Evolutionary conservation across 2,113 vertebrate genomes (phyloP).

Genomic region (Pedetes capensis): DNA sequence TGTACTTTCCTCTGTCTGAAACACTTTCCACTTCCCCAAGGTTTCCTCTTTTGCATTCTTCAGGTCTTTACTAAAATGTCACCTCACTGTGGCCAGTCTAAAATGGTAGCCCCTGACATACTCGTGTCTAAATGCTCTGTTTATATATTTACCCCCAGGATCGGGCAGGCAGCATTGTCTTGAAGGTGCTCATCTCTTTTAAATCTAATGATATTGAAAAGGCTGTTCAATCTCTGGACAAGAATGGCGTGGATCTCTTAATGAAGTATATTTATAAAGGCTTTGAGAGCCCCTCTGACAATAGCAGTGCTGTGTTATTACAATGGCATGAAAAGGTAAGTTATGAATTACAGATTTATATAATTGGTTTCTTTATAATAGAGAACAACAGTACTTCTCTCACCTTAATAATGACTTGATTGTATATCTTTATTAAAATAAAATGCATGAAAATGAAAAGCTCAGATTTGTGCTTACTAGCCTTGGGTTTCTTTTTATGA

Average conservation of each 20-base stretch:
- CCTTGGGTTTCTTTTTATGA: neutral
- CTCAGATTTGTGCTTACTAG: neutral
- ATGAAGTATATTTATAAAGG: conserved; percentile 99
- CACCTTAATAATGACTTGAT: neutral
- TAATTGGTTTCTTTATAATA: neutral
- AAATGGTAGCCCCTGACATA: neutral
- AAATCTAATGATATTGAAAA: conserved; percentile 98
- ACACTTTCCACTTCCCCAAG: neutral
- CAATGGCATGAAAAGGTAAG: conserved; percentile 99
- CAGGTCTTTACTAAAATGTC: neutral
- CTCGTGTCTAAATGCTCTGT: neutral
- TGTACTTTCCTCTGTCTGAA: neutral
- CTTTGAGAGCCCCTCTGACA: conserved; percentile 97
- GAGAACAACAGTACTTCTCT: neutral
- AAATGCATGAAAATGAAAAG: neutral
- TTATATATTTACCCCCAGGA: conserved; percentile 85
- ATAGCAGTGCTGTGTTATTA: conserved; percentile 95
- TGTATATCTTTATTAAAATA: neutral
- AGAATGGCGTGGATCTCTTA: conserved; percentile 94
- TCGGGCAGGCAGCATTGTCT: conserved; percentile 93
- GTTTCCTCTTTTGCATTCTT: neutral
- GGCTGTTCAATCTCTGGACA: conserved; percentile 95
- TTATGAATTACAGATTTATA: fast-evolving
- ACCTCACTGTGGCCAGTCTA: neutral
- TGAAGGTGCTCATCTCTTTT: conserved; percentile 97